phyloP scores from a whole-genome alignment of 2,113 vertebrate species.

The Ivindomyrus marchei region DNA sequence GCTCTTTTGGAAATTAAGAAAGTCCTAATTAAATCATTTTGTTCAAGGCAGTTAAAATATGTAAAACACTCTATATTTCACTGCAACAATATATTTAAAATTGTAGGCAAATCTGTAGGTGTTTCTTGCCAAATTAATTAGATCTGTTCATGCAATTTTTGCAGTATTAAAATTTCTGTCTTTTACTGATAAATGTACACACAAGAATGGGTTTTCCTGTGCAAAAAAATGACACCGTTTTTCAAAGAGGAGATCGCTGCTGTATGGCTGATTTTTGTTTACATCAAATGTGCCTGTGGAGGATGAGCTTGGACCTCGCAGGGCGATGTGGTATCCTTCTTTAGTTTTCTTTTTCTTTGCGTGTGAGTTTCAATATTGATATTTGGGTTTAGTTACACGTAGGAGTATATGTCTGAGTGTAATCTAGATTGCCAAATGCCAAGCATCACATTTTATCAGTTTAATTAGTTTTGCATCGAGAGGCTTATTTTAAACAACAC shows the following conservation, averaged over 20 bases:
- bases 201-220: not conserved
- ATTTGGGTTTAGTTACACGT: conserved; percentile 31
- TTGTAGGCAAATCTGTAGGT: not conserved
- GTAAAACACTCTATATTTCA: not conserved
- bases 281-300: not conserved
- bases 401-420: conserved; percentile 31
- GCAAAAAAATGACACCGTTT: not conserved
- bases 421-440: conserved; percentile 37
- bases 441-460: conserved; percentile 9
- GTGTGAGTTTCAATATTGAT: conserved; percentile 68
- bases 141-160: not conserved
- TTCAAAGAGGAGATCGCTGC: not conserved
- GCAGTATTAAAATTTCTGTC: not conserved
- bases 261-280: not conserved
- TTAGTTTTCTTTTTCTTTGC: conserved; percentile 26
- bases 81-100: not conserved
- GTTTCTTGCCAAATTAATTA: not conserved
- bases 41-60: not conserved
- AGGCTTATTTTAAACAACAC: conserved; percentile 8
- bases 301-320: not conserved
- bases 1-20: not conserved
- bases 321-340: not conserved
- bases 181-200: not conserved
- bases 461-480: not conserved
- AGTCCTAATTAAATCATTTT: not conserved